A percentile compares a stretch with the other conserved stretches of the same genome.
These are phyloP conservation scores for Thyatira batis DNA, from an alignment of 2,888 invertebrate genomes.

Conservation along the genomic window DNA sequence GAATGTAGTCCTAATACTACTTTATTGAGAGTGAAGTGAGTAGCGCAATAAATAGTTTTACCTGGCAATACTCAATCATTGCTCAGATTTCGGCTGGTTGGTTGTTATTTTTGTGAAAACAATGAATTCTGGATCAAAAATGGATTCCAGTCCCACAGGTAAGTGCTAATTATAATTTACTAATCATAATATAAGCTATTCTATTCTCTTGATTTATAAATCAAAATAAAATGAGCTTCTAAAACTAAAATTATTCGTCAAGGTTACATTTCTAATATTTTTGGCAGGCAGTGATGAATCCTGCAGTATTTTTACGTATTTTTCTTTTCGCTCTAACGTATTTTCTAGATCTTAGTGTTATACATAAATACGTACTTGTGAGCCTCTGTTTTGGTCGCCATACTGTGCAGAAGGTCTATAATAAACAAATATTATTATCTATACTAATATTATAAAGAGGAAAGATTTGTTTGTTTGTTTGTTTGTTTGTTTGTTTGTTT, in stretches of 20 bases:
- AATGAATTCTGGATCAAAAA: slow-evolving; percentile 44
- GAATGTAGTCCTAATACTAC: too few species aligned
- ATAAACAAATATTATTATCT: too few species aligned
- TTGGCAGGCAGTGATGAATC: background rate
- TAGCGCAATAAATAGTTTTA: too few species aligned
- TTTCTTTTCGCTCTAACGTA: background rate
- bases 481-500: too few species aligned
- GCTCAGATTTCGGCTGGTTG: too few species aligned
- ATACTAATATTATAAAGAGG: too few species aligned
- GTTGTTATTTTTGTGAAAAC: slow-evolving; percentile 29
- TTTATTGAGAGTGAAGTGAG: too few species aligned
- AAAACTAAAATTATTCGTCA: background rate
- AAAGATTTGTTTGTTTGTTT: too few species aligned
- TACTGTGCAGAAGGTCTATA: too few species aligned
- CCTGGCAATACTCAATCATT: too few species aligned
- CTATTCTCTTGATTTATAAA: background rate
- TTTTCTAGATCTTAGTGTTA: too few species aligned
- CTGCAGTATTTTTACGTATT: background rate
- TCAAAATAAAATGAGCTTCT: background rate
- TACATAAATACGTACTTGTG: background rate
- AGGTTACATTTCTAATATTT: background rate
- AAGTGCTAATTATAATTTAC: slow-evolving; percentile 18
- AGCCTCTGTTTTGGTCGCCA: background rate
- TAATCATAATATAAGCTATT: background rate
- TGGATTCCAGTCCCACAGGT: slow-evolving; percentile 68